Evolutionary conservation across 2,888 invertebrate species (phyloP), one percentile per base, ranked within the genome.

Genomic region (Amblyjoppa fuscipennis): DNA sequence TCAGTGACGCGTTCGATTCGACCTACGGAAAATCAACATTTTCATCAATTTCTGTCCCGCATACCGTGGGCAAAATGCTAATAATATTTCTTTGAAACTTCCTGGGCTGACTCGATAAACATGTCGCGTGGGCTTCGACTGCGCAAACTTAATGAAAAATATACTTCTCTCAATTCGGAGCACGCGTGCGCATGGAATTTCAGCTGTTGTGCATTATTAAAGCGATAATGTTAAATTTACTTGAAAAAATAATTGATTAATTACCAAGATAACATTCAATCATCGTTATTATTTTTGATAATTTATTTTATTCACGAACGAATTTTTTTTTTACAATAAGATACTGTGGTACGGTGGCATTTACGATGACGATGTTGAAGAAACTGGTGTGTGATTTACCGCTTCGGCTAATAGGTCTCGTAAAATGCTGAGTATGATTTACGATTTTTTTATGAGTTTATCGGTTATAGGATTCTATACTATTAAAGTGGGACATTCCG

Each of bases 81-180:
- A 80, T 76, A 49, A 49, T 59, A 84, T 81, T 80, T 61, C 71
- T 71, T 84, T 73, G 76, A 73, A 76, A 76, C 20, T 59, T 73
- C 56, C 34, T 28, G 7, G 51, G 28, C 61, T 20, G 31, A 25
- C 38, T 71, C 38, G 25, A 59, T 73, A 59, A 41, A 38, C 38
- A n/a, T 28, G 61, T 64, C 31, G 31, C 34, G 28, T 1, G 5
- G 31, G 6, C 31, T 34, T 64, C 61, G 45, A 0, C 45, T 28
- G 16, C n/a, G 31, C 61, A 16, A 31, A 64, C 16, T 64, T 6
- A 64, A 64, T 64, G 61, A 13, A 59, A 11, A 11, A 59, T 59
- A 13, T 7, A 64, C 31, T 64, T 34, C 31, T 28, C 16, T 13
- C 34, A n/a, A 3, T 64, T 64, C 4, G 16, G 5, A 6, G 0